Evolutionary conservation across 2,113 vertebrate species (phyloP).

Genomic region (Hippocampus mohnikei): DNA sequence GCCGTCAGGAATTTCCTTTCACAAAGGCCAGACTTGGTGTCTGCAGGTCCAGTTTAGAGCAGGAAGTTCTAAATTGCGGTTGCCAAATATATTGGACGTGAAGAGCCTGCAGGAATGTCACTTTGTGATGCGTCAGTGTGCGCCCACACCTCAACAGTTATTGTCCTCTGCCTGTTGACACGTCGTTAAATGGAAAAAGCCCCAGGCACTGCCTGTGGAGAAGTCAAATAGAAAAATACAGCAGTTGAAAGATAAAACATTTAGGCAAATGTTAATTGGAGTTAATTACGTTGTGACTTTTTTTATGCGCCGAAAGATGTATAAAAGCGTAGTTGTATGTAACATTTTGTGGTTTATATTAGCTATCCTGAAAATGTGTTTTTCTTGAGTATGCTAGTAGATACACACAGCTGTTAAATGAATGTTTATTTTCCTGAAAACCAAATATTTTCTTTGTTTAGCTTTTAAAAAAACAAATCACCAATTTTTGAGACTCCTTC

Average conservation of each 20-base stretch:
- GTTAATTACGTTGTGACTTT: neutral
- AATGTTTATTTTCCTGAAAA: no score
- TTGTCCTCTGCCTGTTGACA: conserved; percentile 28
- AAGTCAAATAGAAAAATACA: neutral
- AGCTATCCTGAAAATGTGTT: no score
- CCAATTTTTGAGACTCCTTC: no score
- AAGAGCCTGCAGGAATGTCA: conserved; percentile 21
- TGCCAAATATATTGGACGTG: conserved; percentile 14
- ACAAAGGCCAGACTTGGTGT: neutral
- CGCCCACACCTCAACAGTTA: conserved; percentile 17
- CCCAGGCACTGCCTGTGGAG: conserved; percentile 4
- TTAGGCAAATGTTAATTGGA: neutral
- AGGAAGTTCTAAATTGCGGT: conserved; percentile 5
- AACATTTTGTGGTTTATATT: no score
- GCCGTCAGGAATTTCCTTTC: no score
- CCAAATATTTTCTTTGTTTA: no score
- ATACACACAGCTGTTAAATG: no score
- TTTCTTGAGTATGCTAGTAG: no score
- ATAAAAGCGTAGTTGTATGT: no score
- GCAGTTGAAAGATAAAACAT: neutral
- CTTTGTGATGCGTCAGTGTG: neutral
- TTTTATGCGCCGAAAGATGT: neutral
- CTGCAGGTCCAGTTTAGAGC: neutral
- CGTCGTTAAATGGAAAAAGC: neutral
- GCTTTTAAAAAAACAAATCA: no score